A percentile compares a stretch with the other conserved stretches of the same genome.
phyloP scores from a whole-genome alignment of 2,797 vertebrate species.

The Notoglanidium macrostoma region DNA sequence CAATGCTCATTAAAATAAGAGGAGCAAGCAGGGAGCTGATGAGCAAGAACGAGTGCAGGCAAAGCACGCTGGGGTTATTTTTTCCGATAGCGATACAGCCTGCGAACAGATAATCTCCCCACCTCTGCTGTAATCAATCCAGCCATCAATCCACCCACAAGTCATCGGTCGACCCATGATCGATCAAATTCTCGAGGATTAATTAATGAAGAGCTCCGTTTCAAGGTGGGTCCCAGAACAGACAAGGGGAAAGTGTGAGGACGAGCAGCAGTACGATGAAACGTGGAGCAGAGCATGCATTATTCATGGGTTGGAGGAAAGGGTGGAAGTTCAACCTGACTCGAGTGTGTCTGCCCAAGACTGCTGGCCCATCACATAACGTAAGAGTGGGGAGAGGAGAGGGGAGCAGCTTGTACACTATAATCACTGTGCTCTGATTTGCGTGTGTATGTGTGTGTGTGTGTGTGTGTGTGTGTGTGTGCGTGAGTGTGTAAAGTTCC shows the following conservation, averaged over 20 bases:
- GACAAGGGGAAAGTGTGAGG: constrained; percentile 37
- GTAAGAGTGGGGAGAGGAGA: constrained; percentile 46
- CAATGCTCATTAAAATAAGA: constrained; percentile 52
- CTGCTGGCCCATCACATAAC: constrained; percentile 55
- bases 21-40: constrained; percentile 47
- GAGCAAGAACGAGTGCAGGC: constrained; percentile 44
- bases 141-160: constrained; percentile 49
- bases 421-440: constrained; percentile 51
- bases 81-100: neutral
- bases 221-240: constrained; percentile 48
- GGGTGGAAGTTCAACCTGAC: constrained; percentile 51
- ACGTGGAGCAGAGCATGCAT: constrained; percentile 46
- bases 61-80: constrained; percentile 7
- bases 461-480: too few relatives aligned
- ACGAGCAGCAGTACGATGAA: neutral
- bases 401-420: constrained; percentile 33
- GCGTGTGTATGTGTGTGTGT: constrained; percentile 26
- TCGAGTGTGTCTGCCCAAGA: constrained; percentile 36
- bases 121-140: constrained; percentile 48
- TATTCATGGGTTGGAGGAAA: constrained; percentile 54
- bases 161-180: constrained; percentile 48
- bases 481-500: constrained; percentile 26
- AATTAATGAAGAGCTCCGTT: constrained; percentile 53
- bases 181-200: constrained; percentile 44
- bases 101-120: constrained; percentile 12